These are phyloP conservation scores for Formica exsecta DNA, from an alignment of 1,140 invertebrate species.

Conservation along the genomic window DNA sequence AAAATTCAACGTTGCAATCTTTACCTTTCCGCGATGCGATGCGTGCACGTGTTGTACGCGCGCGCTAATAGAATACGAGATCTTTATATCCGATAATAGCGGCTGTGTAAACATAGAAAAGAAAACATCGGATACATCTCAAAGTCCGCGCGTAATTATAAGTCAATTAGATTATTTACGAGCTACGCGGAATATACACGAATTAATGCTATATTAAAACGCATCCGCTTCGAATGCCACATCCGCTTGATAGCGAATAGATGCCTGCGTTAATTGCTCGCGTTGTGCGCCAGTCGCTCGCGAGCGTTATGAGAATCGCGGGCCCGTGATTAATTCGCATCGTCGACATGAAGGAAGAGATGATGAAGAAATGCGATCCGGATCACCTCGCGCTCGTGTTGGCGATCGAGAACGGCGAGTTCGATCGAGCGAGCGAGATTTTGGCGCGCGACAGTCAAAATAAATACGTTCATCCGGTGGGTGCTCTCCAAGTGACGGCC, in stretches of 20 bases:
- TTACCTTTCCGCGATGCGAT: not conserved
- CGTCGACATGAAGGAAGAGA: not conserved
- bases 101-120: not conserved
- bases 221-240: slow-evolving; percentile 48
- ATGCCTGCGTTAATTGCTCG: not conserved
- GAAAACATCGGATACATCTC: not conserved
- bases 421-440: not conserved
- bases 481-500: slow-evolving; percentile 50
- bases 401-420: slow-evolving; percentile 35
- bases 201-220: slow-evolving; percentile 35
- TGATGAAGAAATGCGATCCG: not conserved
- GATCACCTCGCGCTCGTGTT: slow-evolving; percentile 19
- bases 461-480: slow-evolving; percentile 2
- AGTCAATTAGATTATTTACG: slow-evolving; percentile 27
- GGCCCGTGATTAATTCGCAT: too few relatives aligned
- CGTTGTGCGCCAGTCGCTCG: not conserved
- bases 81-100: slow-evolving; percentile 9
- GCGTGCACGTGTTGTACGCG: not conserved
- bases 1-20: slow-evolving; percentile 30
- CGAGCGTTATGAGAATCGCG: not conserved
- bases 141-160: not conserved
- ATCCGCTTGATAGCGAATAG: slow-evolving; percentile 54
- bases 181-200: not conserved
- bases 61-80: not conserved
- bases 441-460: slow-evolving; percentile 15